Base-by-base conservation (phyloP, 2,888 invertebrate genomes). In the Lacanobia wlatinum region DNA sequence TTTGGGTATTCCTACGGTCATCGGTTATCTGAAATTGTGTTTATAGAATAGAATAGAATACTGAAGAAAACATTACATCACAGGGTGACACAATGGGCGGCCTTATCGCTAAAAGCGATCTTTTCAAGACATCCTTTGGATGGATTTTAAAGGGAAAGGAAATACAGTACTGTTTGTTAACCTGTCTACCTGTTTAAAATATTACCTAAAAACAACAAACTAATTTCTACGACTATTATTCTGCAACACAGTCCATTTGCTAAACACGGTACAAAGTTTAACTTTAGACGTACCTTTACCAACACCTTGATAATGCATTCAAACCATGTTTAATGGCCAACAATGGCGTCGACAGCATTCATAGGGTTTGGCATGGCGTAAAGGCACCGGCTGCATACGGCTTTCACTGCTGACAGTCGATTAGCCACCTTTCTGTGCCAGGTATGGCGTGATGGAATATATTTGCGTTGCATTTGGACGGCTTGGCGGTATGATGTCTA, bases 381-480 rank as follows among this genome's bases (percentile, higher is more conserved):
- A 56, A 67, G 63, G 52, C 80, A 70, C 63, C 66, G 69, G 58
- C 46, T 66, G 73, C 60, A 82, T 75, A 71, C 79, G 38, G 80
- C 87, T 84, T 87, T 85, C 87, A 82, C 87, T 78, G 53, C 64
- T 75, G 80, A 83, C 76, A 73, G 69, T 58, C 70, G 70, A 85
- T 82, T 69, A 84, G 70, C 40, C 67, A 80, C 76, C 76, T 81
- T 67, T 65, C 84, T 56, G 73, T 50, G 76, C 50, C 73, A 66
- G 60, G 38, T 72, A 66, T 59, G 59, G 56, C 61, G 48, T 75
- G 71, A 70, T 78, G 58, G 76, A 66, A 84, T 84, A 76, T 67
- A 82, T 76, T 86, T 74, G 83, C 83, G 83, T 85, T 62, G 62
- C 68, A 69, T 80, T 83, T 64, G 34, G 60, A 64, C 16, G 8